phyloP scores from a whole-genome alignment of 2,113 vertebrate species.

The Psettodes erumei region DNA sequence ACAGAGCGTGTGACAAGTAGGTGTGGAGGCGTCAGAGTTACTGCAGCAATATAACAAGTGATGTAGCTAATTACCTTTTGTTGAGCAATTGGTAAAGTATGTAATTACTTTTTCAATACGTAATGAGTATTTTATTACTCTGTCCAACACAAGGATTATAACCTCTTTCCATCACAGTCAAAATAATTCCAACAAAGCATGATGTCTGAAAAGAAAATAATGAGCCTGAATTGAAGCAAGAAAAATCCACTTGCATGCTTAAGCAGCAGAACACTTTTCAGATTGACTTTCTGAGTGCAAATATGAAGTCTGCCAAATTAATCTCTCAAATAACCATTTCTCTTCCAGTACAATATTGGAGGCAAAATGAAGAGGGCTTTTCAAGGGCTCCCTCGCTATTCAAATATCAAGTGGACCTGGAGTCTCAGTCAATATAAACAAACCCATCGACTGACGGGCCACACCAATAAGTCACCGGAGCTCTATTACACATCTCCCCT shows the following conservation, averaged over 20 bases:
- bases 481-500: constrained; percentile 65
- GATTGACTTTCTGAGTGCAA: constrained; percentile 6
- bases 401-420: constrained; percentile 67
- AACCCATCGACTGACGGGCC: constrained; percentile 58
- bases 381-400: constrained; percentile 42
- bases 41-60: no score
- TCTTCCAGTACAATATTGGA: constrained; percentile 12
- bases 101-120: background rate
- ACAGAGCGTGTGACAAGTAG: background rate
- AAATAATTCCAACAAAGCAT: background rate
- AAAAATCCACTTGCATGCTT: background rate
- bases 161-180: background rate
- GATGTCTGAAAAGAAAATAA: background rate
- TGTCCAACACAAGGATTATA: background rate
- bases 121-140: background rate
- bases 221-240: background rate
- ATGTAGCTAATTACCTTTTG: background rate
- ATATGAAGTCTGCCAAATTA: constrained; percentile 24
- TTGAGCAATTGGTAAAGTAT: background rate
- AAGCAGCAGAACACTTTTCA: constrained; percentile 3
- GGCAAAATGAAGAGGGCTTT: constrained; percentile 19
- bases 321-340: constrained; percentile 32
- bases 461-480: constrained; percentile 67
- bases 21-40: background rate
- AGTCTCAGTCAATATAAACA: constrained; percentile 74